These are phyloP conservation scores for Poeciliopsis gracilis DNA, from an alignment of 2,797 vertebrate genomes.

Conservation along the genomic window DNA sequence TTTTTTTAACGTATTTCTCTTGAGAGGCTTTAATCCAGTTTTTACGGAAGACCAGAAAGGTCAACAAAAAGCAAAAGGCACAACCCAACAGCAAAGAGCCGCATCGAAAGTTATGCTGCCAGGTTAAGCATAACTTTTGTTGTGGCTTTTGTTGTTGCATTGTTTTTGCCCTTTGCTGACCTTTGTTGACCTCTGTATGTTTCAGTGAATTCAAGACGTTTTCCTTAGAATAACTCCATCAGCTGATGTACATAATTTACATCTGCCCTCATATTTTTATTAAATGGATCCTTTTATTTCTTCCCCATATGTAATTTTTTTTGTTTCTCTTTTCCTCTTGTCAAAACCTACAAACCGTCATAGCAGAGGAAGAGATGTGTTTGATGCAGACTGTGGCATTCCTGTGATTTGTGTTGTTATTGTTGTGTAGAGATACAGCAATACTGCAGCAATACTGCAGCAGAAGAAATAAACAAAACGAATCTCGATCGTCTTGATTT, in stretches of 20 bases:
- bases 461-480: background rate
- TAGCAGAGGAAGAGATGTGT: background rate
- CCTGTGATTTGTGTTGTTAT: background rate
- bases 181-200: too few species aligned
- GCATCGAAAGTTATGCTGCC: too few species aligned
- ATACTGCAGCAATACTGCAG: background rate
- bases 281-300: background rate
- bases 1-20: background rate
- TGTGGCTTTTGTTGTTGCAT: too few species aligned
- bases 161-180: background rate
- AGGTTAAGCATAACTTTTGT: too few species aligned
- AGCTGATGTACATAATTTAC: background rate
- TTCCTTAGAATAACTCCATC: background rate
- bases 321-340: background rate
- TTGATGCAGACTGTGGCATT: background rate
- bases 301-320: background rate
- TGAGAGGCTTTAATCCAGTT: background rate
- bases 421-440: background rate
- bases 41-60: background rate
- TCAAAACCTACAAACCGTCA: background rate
- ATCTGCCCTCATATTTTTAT: background rate
- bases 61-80: too few species aligned
- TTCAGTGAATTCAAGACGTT: background rate
- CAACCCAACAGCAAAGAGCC: too few species aligned
- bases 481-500: background rate